phyloP scores from a whole-genome alignment of 2,113 vertebrate species.

The Holacanthus passer region DNA sequence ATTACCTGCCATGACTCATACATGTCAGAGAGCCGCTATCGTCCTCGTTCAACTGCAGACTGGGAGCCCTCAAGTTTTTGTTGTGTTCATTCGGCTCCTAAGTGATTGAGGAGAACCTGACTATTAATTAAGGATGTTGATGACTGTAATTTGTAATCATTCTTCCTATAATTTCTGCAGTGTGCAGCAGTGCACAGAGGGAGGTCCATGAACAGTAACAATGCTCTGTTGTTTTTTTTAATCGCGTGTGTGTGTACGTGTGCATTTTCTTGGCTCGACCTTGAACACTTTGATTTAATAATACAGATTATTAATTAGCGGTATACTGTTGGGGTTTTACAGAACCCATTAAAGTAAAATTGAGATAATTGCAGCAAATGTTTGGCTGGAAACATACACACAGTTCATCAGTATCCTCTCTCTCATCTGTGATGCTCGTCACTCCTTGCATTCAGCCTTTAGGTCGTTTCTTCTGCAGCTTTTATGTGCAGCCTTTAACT shows the following conservation, averaged over 20 bases:
- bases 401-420: neutral
- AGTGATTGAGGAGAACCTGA: slow-evolving; percentile 42
- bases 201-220: slow-evolving; percentile 31
- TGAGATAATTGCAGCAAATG: slow-evolving; percentile 26
- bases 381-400: neutral
- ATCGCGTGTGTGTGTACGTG: neutral
- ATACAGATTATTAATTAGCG: slow-evolving; percentile 34
- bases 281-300: slow-evolving; percentile 43
- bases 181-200: slow-evolving; percentile 36
- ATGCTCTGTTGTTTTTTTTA: neutral
- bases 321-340: neutral
- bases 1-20: slow-evolving; percentile 72
- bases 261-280: neutral
- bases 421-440: slow-evolving; percentile 2
- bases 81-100: slow-evolving; percentile 43
- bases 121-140: slow-evolving; percentile 62
- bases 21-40: slow-evolving; percentile 39
- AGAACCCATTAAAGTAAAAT: slow-evolving; percentile 20
- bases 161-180: slow-evolving; percentile 50
- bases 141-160: slow-evolving; percentile 66
- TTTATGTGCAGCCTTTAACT: slow-evolving; percentile 26
- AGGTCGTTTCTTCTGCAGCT: slow-evolving; percentile 8
- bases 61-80: slow-evolving; percentile 34
- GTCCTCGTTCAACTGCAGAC: slow-evolving; percentile 15
- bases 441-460: neutral